These are phyloP conservation scores for Nasua narica DNA, from an alignment of 2,797 vertebrate genomes.

Conservation along the genomic window DNA sequence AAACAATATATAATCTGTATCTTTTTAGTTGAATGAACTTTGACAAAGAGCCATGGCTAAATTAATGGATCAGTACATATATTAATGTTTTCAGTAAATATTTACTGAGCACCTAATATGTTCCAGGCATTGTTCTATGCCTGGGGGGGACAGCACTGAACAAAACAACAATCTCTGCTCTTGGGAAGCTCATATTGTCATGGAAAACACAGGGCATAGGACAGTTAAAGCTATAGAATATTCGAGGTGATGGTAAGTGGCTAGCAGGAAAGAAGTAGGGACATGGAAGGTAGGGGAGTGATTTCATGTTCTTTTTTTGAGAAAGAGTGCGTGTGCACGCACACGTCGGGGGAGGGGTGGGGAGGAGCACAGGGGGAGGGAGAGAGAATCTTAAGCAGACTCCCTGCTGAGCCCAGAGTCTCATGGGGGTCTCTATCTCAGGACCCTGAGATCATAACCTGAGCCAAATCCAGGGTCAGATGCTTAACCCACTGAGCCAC, in stretches of 20 bases:
- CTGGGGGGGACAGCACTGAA: not conserved
- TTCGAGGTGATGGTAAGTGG: not conserved
- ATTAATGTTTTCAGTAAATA: not conserved
- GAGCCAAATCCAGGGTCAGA: not conserved
- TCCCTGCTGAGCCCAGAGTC: not conserved
- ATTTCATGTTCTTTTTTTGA: not conserved
- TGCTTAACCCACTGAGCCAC: not conserved
- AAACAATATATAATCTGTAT: not conserved
- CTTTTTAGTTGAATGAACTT: not conserved
- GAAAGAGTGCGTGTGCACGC: not conserved
- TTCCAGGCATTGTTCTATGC: not conserved
- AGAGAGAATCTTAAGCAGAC: not conserved
- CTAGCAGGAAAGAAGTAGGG: not conserved
- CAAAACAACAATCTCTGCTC: not conserved
- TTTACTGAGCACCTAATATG: not conserved
- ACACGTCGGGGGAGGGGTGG: rapidly evolving
- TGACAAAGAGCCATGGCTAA: not conserved
- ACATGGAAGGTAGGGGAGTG: not conserved
- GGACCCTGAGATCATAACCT: not conserved
- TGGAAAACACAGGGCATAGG: not conserved
- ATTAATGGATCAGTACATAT: not conserved
- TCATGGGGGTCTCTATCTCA: not conserved
- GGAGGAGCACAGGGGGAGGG: not conserved
- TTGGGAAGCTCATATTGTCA: not conserved
- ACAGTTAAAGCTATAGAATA: not conserved